Percentiles rank a stretch among this genome's conserved stretches.
phyloP scores from a whole-genome alignment of 2,797 vertebrate genomes.

The Mionectes olivaceus region DNA sequence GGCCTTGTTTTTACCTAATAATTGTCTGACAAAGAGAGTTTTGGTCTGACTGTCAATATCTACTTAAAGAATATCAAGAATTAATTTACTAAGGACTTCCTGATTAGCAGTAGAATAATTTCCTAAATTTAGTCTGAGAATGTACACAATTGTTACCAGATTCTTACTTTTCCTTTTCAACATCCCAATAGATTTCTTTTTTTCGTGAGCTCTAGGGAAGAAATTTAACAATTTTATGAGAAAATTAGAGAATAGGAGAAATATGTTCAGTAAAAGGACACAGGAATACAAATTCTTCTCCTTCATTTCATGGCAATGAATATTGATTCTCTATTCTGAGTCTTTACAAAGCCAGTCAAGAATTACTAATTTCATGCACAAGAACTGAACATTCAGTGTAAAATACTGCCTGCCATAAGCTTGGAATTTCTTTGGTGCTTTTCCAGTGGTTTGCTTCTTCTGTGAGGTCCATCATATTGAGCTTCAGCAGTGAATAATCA shows the following conservation, averaged over 20 bases:
- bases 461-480: not conserved
- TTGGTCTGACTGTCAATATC: not conserved
- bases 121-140: not conserved
- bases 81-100: not conserved
- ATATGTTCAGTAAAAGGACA: not conserved
- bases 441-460: not conserved
- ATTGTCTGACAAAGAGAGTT: not conserved
- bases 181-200: not conserved
- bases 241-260: not conserved
- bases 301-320: not conserved
- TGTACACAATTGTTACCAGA: not conserved
- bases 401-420: not conserved
- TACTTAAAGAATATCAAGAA: not conserved
- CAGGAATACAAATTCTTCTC: not conserved
- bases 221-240: not conserved
- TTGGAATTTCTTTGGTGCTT: not conserved
- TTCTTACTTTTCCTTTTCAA: not conserved
- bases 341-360: not conserved
- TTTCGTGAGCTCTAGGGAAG: not conserved
- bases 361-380: not conserved
- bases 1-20: not conserved
- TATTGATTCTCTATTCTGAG: not conserved
- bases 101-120: not conserved
- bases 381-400: not conserved
- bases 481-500: not conserved